Evolutionary conservation across 2,888 invertebrate species (phyloP).

Genomic region (Myathropa florea): DNA sequence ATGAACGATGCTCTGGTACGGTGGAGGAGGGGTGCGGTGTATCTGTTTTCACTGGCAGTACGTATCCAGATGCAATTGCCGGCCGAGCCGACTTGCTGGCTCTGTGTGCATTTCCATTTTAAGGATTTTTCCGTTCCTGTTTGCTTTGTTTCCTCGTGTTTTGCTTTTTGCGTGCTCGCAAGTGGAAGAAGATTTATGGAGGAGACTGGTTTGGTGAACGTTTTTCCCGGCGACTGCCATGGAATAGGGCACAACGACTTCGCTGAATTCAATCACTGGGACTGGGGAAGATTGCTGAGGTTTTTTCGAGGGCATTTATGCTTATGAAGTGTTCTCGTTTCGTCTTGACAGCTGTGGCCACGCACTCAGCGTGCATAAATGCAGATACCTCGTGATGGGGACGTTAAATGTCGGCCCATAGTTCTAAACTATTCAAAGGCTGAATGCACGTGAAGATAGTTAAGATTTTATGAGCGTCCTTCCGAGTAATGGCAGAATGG

Average conservation of each 20-base stretch:
- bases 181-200: constrained; percentile 39
- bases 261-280: background rate
- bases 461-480: too few species aligned
- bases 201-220: constrained; percentile 18
- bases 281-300: background rate
- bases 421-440: too few species aligned
- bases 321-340: background rate
- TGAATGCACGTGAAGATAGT: too few species aligned
- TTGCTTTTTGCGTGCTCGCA: background rate
- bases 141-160: background rate
- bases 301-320: background rate
- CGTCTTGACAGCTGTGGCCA: too few species aligned
- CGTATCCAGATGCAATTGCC: constrained; percentile 36
- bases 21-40: background rate
- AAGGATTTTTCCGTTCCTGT: constrained; percentile 19
- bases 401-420: too few species aligned
- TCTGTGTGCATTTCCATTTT: constrained; percentile 27
- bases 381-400: too few species aligned
- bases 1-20: constrained; percentile 12
- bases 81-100: background rate
- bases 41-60: background rate
- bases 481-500: too few species aligned
- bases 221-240: background rate
- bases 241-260: background rate
- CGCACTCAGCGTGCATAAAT: too few species aligned